These are phyloP conservation scores for Hololepta plana DNA, from an alignment of 2,888 invertebrate species.

Conservation along the genomic window DNA sequence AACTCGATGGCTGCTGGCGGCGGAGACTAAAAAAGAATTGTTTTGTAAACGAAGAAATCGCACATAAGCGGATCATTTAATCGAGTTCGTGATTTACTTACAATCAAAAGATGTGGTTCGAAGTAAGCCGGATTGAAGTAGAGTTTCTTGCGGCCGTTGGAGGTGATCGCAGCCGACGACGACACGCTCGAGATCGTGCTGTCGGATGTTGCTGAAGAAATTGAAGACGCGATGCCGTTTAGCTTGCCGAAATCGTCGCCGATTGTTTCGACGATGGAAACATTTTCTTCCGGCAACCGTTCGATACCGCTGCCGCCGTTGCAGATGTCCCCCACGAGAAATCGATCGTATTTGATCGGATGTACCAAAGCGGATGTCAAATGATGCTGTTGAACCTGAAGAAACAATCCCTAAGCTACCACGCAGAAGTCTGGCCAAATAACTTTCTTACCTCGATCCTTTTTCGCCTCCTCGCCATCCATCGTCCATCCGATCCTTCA, in stretches of 20 bases:
- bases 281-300: slow-evolving; percentile 66
- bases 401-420: no score
- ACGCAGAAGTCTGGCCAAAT: no score
- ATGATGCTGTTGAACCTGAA: slow-evolving; percentile 30
- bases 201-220: no score
- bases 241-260: slow-evolving; percentile 41
- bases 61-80: no score
- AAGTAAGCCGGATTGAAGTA: slow-evolving; percentile 87
- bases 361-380: slow-evolving; percentile 59
- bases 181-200: no score
- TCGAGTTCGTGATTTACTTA: slow-evolving; percentile 30
- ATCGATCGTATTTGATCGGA: slow-evolving; percentile 27
- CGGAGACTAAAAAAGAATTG: slow-evolving; percentile 48
- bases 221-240: slow-evolving; percentile 8
- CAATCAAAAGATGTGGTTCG: slow-evolving; percentile 68
- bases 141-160: slow-evolving; percentile 56
- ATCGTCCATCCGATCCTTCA: no score
- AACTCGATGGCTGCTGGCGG: slow-evolving; percentile 84
- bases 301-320: slow-evolving; percentile 56
- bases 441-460: no score
- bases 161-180: no score
- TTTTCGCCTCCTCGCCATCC: no score
- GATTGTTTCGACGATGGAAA: slow-evolving; percentile 67
- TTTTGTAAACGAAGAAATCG: slow-evolving; percentile 4
- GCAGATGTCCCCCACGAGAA: slow-evolving; percentile 47